Evolutionary conservation across 2,888 invertebrate species (phyloP).

Genomic region (Lasioglossum oenotherae): DNA sequence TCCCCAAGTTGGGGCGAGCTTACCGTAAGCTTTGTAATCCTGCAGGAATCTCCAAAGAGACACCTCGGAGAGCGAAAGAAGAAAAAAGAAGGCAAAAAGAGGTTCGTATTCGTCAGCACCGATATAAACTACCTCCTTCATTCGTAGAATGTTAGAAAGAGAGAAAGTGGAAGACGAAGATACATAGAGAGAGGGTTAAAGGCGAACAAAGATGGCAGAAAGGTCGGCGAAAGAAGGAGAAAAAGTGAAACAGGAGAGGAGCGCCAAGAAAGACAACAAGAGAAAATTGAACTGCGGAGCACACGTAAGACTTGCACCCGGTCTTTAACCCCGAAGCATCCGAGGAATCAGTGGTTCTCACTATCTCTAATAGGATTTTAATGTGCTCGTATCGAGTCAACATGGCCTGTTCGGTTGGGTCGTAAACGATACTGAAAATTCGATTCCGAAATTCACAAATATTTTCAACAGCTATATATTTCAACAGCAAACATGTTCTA

Average conservation of each 20-base stretch:
- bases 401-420: background rate
- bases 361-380: constrained; percentile 10
- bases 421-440: background rate
- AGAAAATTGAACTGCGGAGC: constrained; percentile 69
- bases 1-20: constrained; percentile 27
- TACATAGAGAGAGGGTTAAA: constrained; percentile 19
- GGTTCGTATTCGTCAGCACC: constrained; percentile 65
- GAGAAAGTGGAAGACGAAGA: constrained; percentile 27
- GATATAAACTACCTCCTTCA: constrained; percentile 63
- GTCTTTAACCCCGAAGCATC: constrained; percentile 75
- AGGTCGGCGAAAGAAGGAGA: constrained; percentile 48
- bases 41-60: constrained; percentile 70
- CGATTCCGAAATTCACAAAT: background rate
- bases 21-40: constrained; percentile 66
- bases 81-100: constrained; percentile 15
- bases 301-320: constrained; percentile 75
- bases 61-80: constrained; percentile 46
- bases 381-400: background rate
- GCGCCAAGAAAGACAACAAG: constrained; percentile 64
- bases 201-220: constrained; percentile 31
- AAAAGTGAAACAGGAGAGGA: constrained; percentile 51
- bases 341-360: constrained; percentile 70
- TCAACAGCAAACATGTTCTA: too few relatives aligned
- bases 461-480: too few relatives aligned
- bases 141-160: constrained; percentile 25